Conservation (phyloP, 2,888 invertebrate genomes). For the Lagria hirta region DNA sequence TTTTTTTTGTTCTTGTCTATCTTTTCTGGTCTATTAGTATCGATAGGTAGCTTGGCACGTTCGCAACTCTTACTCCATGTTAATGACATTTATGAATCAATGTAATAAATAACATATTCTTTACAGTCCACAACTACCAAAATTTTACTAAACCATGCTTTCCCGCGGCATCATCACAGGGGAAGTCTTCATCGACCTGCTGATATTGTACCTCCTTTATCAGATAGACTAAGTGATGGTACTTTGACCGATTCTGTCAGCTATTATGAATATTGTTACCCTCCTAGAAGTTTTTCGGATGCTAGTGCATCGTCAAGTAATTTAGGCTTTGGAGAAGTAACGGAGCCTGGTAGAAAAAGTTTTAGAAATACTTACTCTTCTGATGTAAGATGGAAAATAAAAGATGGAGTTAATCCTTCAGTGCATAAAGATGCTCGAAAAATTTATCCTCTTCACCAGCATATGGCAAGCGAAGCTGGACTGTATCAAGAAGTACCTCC, state of each 20-base stretch:
- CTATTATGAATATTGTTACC: constrained; percentile 46
- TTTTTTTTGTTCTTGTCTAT: too few relatives aligned
- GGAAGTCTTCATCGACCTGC: too few relatives aligned
- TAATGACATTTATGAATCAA: too few relatives aligned
- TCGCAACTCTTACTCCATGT: too few relatives aligned
- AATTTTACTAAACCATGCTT: too few relatives aligned
- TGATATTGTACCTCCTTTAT: too few relatives aligned
- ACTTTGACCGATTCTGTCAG: constrained; percentile 44
- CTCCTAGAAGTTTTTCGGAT: constrained; percentile 44
- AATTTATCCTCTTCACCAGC: constrained; percentile 38
- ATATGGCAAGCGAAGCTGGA: constrained; percentile 37
- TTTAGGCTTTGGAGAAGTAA: constrained; percentile 41
- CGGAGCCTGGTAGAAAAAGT: constrained; percentile 39
- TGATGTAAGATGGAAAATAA: constrained; percentile 28
- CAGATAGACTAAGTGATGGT: constrained; percentile 48
- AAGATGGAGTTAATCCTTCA: constrained; percentile 22
- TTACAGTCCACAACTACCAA: constrained; percentile 19
- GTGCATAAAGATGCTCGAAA: constrained; percentile 35
- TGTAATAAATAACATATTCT: too few relatives aligned
- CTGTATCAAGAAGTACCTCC: constrained; percentile 44
- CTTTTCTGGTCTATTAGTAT: too few relatives aligned
- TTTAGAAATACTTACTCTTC: constrained; percentile 35
- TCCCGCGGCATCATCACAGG: too few relatives aligned
- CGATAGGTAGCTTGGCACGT: too few relatives aligned
- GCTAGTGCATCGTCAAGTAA: constrained; percentile 47